Conservation (phyloP, 1,140 invertebrate species). For the Amyelois transitella region DNA sequence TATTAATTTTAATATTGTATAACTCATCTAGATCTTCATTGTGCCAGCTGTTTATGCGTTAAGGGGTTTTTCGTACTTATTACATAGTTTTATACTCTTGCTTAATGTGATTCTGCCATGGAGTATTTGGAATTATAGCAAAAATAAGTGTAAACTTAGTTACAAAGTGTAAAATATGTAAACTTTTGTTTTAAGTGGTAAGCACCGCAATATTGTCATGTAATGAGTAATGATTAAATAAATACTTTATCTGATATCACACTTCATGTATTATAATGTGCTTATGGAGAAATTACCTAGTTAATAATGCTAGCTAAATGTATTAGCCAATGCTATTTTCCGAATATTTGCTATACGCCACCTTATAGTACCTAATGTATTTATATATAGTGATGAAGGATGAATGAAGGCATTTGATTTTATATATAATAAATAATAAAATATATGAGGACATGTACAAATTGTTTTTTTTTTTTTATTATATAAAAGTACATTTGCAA, state of each 20-base stretch:
- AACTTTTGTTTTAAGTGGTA: constrained; percentile 40
- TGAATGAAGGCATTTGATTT: constrained; percentile 65
- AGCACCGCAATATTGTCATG: constrained; percentile 27
- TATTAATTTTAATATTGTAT: constrained; percentile 50
- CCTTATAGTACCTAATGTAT: constrained; percentile 52
- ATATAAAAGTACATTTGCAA: too few species aligned
- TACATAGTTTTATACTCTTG: constrained; percentile 52
- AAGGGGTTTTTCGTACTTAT: constrained; percentile 70
- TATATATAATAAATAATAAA: constrained; percentile 60
- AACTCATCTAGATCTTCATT: constrained; percentile 68
- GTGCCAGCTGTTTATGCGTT: constrained; percentile 67
- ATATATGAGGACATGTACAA: constrained; percentile 50
- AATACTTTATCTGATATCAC: constrained; percentile 43
- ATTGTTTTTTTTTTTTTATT: constrained; percentile 33
- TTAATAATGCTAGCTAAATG: constrained; percentile 65
- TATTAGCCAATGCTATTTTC: constrained; percentile 72
- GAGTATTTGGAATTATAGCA: constrained; percentile 68
- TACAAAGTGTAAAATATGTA: constrained; percentile 64
- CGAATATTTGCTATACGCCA: constrained; percentile 64
- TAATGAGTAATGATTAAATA: constrained; percentile 21
- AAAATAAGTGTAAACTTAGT: constrained; percentile 54
- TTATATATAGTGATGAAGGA: constrained; percentile 65
- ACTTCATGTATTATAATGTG: constrained; percentile 56
- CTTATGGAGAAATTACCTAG: constrained; percentile 54
- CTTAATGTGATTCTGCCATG: constrained; percentile 59